These are phyloP conservation scores for Hypomecis punctinalis DNA, from an alignment of 2,888 invertebrate species.

Conservation along the genomic window DNA sequence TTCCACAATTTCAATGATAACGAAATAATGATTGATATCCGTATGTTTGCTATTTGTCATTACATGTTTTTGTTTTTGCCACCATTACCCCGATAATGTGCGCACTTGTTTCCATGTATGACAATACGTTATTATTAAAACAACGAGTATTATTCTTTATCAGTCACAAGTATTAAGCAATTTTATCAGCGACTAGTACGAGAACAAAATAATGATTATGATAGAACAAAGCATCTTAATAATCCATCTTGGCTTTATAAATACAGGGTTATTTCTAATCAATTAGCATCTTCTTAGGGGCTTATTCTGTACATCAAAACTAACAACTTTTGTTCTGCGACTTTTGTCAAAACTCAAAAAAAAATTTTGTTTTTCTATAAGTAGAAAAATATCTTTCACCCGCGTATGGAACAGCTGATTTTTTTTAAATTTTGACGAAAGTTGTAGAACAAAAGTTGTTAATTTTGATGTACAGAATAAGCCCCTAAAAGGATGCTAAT, in stretches of 20 bases:
- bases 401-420: too few species aligned
- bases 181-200: slow-evolving; percentile 22
- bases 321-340: too few species aligned
- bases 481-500: too few species aligned
- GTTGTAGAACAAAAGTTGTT: too few species aligned
- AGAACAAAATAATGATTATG: slow-evolving; percentile 11
- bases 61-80: slow-evolving; percentile 23
- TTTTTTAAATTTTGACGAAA: too few species aligned
- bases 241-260: slow-evolving; percentile 15
- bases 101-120: slow-evolving; percentile 24
- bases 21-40: slow-evolving; percentile 24
- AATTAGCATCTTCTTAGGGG: too few species aligned
- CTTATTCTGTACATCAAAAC: too few species aligned
- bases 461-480: too few species aligned
- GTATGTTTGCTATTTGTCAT: slow-evolving; percentile 22
- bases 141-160: slow-evolving; percentile 1
- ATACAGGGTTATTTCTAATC: too few species aligned
- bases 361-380: too few species aligned
- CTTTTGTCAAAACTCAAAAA: too few species aligned
- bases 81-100: slow-evolving; percentile 10
- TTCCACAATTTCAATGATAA: slow-evolving; percentile 22
- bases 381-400: too few species aligned
- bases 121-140: neutral
- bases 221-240: slow-evolving; percentile 10
- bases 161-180: slow-evolving; percentile 1